phyloP scores from a whole-genome alignment of 2,113 vertebrate genomes.

The Tor tambroides region DNA sequence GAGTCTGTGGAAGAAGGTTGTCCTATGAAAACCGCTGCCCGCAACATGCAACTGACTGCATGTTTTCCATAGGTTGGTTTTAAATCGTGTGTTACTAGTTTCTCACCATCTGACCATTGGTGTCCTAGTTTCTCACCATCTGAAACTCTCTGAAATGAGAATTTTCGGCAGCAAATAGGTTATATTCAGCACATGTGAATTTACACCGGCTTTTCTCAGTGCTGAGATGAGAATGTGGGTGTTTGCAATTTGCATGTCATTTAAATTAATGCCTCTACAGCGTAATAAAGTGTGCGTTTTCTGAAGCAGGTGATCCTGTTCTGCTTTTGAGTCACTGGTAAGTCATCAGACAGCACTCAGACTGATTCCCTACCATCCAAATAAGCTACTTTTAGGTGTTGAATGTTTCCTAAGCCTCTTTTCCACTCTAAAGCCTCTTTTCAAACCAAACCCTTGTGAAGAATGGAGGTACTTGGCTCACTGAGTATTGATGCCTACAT shows the following conservation, averaged over 20 bases:
- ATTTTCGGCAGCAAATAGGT: background rate
- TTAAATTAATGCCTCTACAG: constrained; percentile 28
- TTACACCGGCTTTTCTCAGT: constrained; percentile 17
- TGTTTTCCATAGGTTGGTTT: constrained; percentile 8
- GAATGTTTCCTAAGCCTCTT: constrained; percentile 27
- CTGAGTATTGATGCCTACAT: constrained; percentile 57
- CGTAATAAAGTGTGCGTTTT: constrained; percentile 21
- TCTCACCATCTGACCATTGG: no score
- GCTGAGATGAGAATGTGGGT: constrained; percentile 24
- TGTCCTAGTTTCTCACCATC: background rate
- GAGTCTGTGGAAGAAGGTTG: constrained; percentile 21
- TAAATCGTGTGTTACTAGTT: background rate
- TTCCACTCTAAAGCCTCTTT: constrained; percentile 14
- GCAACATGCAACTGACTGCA: constrained; percentile 7
- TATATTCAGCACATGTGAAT: constrained; percentile 38
- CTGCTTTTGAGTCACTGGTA: constrained; percentile 21
- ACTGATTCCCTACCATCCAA: constrained; percentile 21
- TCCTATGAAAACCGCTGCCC: background rate
- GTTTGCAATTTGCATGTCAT: constrained; percentile 40
- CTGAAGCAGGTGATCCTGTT: constrained; percentile 7
- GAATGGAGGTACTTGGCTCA: constrained; percentile 49
- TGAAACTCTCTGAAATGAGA: background rate
- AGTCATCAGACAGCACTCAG: background rate
- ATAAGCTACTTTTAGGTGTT: constrained; percentile 35
- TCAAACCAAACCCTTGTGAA: constrained; percentile 53